A percentile compares a stretch with the other conserved stretches of the same genome.
These are phyloP conservation scores for Podarcis cretensis DNA, from an alignment of 2,113 vertebrate genomes.

Conservation along the genomic window DNA sequence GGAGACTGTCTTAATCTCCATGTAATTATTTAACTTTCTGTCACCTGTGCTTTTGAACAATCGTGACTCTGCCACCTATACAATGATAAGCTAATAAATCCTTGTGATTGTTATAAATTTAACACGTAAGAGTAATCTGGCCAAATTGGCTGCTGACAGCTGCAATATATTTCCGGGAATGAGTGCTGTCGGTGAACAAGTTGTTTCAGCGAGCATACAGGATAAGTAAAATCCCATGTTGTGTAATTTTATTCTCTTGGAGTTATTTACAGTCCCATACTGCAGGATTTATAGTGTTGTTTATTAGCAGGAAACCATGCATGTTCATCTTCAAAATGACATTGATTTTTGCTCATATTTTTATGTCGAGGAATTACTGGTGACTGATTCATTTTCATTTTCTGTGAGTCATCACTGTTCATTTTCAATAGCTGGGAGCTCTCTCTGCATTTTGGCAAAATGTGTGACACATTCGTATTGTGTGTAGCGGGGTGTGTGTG, in stretches of 20 bases:
- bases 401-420: background rate
- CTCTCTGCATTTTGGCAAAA: constrained; percentile 5
- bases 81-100: constrained; percentile 80
- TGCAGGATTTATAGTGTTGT: constrained; percentile 70
- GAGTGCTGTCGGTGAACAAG: constrained; percentile 78
- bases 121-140: constrained; percentile 78
- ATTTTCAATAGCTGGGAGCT: constrained; percentile 16
- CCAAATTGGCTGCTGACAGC: constrained; percentile 82
- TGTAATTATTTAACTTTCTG: constrained; percentile 74
- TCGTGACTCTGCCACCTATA: constrained; percentile 67
- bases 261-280: constrained; percentile 70
- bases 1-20: constrained; percentile 69
- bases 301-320: constrained; percentile 72
- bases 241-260: constrained; percentile 69
- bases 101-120: constrained; percentile 77
- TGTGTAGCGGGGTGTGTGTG: background rate
- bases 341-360: constrained; percentile 69
- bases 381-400: constrained; percentile 49
- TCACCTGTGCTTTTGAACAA: constrained; percentile 69
- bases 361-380: constrained; percentile 41
- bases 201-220: constrained; percentile 73
- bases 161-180: constrained; percentile 81
- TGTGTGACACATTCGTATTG: background rate
- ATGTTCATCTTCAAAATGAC: constrained; percentile 73
- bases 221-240: constrained; percentile 76